phyloP scores from a whole-genome alignment of 1,140 invertebrate genomes.

The Calliopsis andreniformis region DNA sequence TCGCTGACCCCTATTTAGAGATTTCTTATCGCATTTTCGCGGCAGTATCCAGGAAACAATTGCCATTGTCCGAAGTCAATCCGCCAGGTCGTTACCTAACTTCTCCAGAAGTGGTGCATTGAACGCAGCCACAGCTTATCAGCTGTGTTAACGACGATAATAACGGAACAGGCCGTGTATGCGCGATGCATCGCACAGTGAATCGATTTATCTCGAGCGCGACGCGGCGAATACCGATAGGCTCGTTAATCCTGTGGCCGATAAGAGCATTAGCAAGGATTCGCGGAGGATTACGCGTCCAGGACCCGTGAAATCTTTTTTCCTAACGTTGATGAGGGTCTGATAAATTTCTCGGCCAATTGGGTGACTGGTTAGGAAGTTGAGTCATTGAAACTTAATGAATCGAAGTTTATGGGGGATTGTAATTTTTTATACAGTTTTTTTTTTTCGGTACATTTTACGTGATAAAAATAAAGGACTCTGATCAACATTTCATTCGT shows the following conservation, averaged over 20 bases:
- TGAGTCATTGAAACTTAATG: neutral
- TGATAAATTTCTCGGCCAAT: neutral
- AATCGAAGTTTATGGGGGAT: too few species aligned
- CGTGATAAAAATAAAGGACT: too few species aligned
- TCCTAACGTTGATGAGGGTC: neutral
- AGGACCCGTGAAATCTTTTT: neutral
- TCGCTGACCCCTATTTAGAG: too few species aligned
- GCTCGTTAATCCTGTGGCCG: slow-evolving; percentile 18
- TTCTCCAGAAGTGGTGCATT: slow-evolving; percentile 2
- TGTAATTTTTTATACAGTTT: too few species aligned
- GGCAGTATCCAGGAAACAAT: slow-evolving; percentile 12
- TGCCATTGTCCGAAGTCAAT: slow-evolving; percentile 29
- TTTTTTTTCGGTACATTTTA: too few species aligned
- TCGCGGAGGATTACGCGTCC: slow-evolving; percentile 15
- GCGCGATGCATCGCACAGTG: neutral
- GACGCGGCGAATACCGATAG: slow-evolving; percentile 25
- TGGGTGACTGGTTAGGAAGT: neutral
- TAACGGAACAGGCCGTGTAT: slow-evolving; percentile 26
- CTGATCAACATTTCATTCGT: too few species aligned
- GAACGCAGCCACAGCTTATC: slow-evolving; percentile 23
- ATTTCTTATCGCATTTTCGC: too few species aligned
- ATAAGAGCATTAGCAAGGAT: slow-evolving; percentile 21
- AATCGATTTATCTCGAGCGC: slow-evolving; percentile 24
- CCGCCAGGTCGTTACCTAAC: neutral
- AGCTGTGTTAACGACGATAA: slow-evolving; percentile 34